Base-by-base conservation (phyloP, 1,140 invertebrate genomes). In the Caenorhabditis remanei region DNA sequence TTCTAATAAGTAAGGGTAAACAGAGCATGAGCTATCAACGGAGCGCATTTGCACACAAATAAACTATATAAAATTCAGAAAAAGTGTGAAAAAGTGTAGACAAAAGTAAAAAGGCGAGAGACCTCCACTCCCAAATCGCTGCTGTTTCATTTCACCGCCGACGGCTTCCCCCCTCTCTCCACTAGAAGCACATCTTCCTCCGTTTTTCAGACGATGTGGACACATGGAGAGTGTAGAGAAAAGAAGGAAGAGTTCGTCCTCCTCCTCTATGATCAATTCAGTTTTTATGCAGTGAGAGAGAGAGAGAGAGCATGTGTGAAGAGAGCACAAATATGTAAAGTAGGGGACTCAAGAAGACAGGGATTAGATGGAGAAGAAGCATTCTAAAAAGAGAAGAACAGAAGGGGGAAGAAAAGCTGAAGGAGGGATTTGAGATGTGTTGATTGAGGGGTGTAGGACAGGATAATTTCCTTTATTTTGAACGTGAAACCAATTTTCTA, bases 131-230 rank as follows among this genome's bases (percentile, higher is more conserved):
- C 61, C 21, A 79, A 79, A 79, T 79, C 71, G 71, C 46, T 79
- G 71, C 71, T 79, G 71, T 79, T 79, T 79, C 71, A 79, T 53
- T 53, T 79, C 71, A 79, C 71, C 71, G 71, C n/a, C n/a, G 32
- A 79, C 46, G 71, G 71, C 71, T 79, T 79, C 71, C 71, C 61
- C 21, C n/a, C n/a, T 79, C 40, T 43, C 65, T 79, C 11, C 50
- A 19, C 21, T 40, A n/a, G 67, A 32, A 24, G 71, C 71, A 79
- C 46, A 50, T 79, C 46, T 50, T 71, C 65, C 46, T n/a, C 53
- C 41, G 21, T 40, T 53, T 53, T 53, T 53, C 50, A 53, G 50
- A 53, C 24, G 46, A 79, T 79, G 46, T 32, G 46, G 9, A 24
- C 32, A 32, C 32, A 32, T 13, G 53, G 71, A 79, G 41, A 79